phyloP scores from a whole-genome alignment of 2,797 vertebrate species.

The Odontamblyopus lacepedii region DNA sequence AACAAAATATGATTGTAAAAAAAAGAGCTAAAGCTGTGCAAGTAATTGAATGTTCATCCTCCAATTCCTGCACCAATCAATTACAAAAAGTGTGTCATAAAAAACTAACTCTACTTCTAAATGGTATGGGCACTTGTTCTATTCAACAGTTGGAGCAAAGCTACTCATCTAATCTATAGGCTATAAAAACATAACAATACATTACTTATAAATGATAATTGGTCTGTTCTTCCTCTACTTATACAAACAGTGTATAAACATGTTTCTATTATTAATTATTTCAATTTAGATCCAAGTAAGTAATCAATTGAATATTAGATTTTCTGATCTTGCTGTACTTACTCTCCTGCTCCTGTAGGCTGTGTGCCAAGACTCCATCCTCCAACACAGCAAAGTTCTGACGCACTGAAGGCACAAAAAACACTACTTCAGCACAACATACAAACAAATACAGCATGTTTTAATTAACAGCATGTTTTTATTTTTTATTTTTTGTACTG shows the following conservation, averaged over 20 bases:
- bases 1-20: no score
- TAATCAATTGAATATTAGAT: background rate
- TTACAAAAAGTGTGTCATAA: no score
- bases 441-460: slow-evolving; percentile 6
- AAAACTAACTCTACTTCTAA: no score
- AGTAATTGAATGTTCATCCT: no score
- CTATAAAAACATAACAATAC: background rate
- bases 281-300: background rate
- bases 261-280: background rate
- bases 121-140: no score
- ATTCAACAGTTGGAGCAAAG: background rate
- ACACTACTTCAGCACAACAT: slow-evolving; percentile 17
- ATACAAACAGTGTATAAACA: no score
- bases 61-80: no score
- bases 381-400: slow-evolving; percentile 79
- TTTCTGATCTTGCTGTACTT: slow-evolving; percentile 47
- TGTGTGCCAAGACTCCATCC: slow-evolving; percentile 76
- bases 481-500: no score
- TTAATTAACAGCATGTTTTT: background rate
- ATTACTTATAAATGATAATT: no score
- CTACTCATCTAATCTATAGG: background rate
- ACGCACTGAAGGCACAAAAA: slow-evolving; percentile 66
- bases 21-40: no score
- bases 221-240: no score
- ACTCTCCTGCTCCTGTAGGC: slow-evolving; percentile 82